Conservation (phyloP, 1,140 invertebrate species). For the Copidosoma floridanum region DNA sequence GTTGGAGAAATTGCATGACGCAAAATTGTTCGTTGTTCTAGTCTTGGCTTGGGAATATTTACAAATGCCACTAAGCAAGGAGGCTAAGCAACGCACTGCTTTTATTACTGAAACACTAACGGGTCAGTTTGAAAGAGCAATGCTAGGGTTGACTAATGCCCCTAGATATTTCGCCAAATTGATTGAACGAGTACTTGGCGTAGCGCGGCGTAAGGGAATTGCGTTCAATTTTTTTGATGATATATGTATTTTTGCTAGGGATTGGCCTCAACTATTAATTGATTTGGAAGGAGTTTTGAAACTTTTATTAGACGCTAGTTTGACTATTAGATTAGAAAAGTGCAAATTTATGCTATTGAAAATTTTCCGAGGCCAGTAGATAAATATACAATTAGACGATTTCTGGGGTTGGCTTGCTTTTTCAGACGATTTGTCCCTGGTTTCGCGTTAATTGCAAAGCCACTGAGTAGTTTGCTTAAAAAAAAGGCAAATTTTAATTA, state of each 20-base stretch:
- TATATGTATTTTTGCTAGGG: too few relatives aligned
- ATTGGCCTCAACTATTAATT: neutral
- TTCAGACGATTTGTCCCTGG: conserved; percentile 38
- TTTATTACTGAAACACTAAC: conserved; percentile 25
- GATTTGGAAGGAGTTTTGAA: neutral
- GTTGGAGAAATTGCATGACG: conserved; percentile 14
- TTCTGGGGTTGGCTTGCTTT: conserved; percentile 47
- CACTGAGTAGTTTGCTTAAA: neutral
- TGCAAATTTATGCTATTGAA: conserved; percentile 37
- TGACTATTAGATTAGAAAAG: conserved; percentile 41
- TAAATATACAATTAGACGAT: conserved; percentile 33
- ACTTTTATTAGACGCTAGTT: conserved; percentile 5
- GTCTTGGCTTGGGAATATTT: conserved; percentile 31
- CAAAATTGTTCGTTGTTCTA: conserved; percentile 22
- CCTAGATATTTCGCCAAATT: too few relatives aligned
- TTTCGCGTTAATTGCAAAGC: conserved; percentile 2
- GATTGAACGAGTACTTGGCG: too few relatives aligned
- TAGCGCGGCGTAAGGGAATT: too few relatives aligned
- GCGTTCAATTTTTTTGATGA: too few relatives aligned
- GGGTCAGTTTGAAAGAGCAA: conserved; percentile 21
- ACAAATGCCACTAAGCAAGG: conserved; percentile 30
- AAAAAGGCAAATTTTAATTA: neutral
- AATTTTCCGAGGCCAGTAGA: neutral
- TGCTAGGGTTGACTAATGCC: too few relatives aligned
- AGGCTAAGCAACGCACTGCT: conserved; percentile 14